Evolutionary conservation across 2,888 invertebrate genomes (phyloP), one percentile per base, ranked within the genome.

Genomic region (Hofmannophila pseudospretella): DNA sequence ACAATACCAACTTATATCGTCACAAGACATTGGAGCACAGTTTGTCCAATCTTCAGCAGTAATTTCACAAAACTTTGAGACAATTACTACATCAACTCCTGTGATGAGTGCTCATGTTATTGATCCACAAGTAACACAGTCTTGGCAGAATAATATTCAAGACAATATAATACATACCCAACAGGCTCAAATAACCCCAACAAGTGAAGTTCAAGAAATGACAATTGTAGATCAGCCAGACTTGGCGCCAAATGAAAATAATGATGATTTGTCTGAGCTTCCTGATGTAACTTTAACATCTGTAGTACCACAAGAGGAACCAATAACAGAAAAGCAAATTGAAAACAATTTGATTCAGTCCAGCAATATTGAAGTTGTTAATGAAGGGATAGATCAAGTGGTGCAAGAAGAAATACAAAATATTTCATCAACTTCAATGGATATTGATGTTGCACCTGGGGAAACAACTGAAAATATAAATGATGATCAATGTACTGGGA

Each of bases 1-100:
- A 49, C 88, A 89, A 54, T 90, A 77, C 50, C 67, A 89, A 79
- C 58, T 85, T 25, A 63, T 82, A 31, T 69, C 78, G 34, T 65
- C 79, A 42, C 74, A 77, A 55, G 71, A 65, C 31, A 58, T 82
- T 42, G 75, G 64, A 33, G 51, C 74, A 35, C 81, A 84, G 41
- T 82, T 71, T 68, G 74, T 78, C 30, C 77, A 76, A 35, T 61
- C 79, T 30, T 75, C 85, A 44, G 67, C 78, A 32, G 80, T 84
- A 22, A 61, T 84, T 25, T 72, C 84, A 31, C 79, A 81, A 56
- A 81, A 79, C 49, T 85, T 62, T 67, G 79, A 75, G 49, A 79
- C 82, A 25, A 67, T 80, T 5, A 72, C 77, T 30, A 80, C 82
- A 27, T 54, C 79, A 11, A 80, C 88, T 30, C 81, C 89, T 41